These are phyloP conservation scores for Epistrophe grossulariae DNA, from an alignment of 2,888 invertebrate genomes.

Conservation along the genomic window DNA sequence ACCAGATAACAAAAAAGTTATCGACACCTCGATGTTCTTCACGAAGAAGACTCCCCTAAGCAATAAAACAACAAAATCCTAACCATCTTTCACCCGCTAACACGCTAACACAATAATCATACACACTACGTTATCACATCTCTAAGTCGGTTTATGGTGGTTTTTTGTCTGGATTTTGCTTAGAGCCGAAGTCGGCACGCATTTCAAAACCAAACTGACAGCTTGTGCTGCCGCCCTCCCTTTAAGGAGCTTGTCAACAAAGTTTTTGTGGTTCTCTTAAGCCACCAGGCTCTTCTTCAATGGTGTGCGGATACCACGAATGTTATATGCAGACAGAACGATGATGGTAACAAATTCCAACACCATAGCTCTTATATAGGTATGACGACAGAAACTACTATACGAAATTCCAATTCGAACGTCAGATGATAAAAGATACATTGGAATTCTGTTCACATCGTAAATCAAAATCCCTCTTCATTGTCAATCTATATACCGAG, in stretches of 20 bases:
- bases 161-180: background rate
- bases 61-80: slow-evolving; percentile 20
- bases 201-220: slow-evolving; percentile 33
- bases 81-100: slow-evolving; percentile 53
- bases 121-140: slow-evolving; percentile 19
- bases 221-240: slow-evolving; percentile 25
- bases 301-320: background rate
- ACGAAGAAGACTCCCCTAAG: slow-evolving; percentile 8
- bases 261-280: slow-evolving; percentile 51
- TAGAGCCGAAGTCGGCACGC: slow-evolving; percentile 12
- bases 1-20: slow-evolving; percentile 27
- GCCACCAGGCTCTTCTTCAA: background rate
- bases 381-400: slow-evolving; percentile 7
- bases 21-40: slow-evolving; percentile 28
- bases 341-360: slow-evolving; percentile 4
- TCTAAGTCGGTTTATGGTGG: slow-evolving; percentile 16
- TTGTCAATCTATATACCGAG: background rate
- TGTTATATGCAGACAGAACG: slow-evolving; percentile 8
- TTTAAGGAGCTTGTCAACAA: slow-evolving; percentile 66
- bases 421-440: slow-evolving; percentile 36
- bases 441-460: slow-evolving; percentile 58
- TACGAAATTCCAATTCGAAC: slow-evolving; percentile 51
- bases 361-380: background rate
- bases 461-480: slow-evolving; percentile 35
- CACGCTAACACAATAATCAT: slow-evolving; percentile 64